Conservation (phyloP, 2,113 vertebrate genomes). For the Protobothrops flavoviridis region DNA sequence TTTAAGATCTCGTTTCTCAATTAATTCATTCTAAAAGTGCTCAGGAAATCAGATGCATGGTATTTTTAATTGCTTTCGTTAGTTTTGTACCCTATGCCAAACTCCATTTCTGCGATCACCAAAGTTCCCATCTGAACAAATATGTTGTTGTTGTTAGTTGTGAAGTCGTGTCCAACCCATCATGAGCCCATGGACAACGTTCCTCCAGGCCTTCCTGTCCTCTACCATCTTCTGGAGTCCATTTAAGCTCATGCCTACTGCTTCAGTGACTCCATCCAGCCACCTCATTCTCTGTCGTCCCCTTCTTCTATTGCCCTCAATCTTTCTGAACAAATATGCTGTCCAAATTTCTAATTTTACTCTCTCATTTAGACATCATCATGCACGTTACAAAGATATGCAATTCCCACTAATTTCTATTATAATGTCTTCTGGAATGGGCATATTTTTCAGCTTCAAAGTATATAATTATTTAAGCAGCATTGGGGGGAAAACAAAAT, state of each 20-base stretch:
- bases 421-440: too few species aligned
- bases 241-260: too few species aligned
- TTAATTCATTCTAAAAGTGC: constrained; percentile 3
- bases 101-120: background rate
- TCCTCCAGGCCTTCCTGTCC: too few species aligned
- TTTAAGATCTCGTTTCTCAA: background rate
- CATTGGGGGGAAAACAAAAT: too few species aligned
- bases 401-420: constrained; percentile 5
- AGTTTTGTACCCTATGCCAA: constrained; percentile 2
- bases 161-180: too few species aligned
- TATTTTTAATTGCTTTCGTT: constrained; percentile 18
- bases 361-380: background rate
- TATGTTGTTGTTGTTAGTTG: background rate
- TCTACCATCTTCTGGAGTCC: too few species aligned
- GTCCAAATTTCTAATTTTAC: constrained; percentile 12
- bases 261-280: too few species aligned
- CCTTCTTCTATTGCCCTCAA: too few species aligned
- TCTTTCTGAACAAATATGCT: constrained; percentile 19
- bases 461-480: too few species aligned
- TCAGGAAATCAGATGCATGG: constrained; percentile 19
- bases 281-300: too few species aligned
- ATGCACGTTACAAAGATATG: background rate
- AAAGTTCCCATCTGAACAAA: constrained; percentile 27
- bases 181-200: too few species aligned
- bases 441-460: too few species aligned